Evolutionary conservation across 2,113 vertebrate species (phyloP).

Genomic region (Stigmatopora argus): DNA sequence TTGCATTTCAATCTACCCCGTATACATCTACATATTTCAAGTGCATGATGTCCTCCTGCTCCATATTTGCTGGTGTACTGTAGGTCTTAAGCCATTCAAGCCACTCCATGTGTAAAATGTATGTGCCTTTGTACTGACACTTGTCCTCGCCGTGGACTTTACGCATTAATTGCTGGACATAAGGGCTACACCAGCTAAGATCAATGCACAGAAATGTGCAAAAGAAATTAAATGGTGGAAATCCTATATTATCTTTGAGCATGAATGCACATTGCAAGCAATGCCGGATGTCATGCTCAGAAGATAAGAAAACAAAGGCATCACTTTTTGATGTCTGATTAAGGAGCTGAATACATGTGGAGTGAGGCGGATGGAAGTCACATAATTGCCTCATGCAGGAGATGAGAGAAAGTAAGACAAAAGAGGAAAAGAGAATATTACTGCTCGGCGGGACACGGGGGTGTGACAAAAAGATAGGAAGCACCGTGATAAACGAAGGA

Average conservation of each 20-base stretch:
- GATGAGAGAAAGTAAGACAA: constrained; percentile 33
- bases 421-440: constrained; percentile 35
- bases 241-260: neutral
- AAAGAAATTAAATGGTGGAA: neutral
- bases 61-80: neutral
- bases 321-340: constrained; percentile 5
- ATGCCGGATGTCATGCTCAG: neutral
- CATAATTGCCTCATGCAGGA: constrained; percentile 38
- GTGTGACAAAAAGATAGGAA: constrained; percentile 49
- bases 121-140: neutral
- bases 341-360: constrained; percentile 1
- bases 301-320: neutral
- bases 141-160: constrained; percentile 57
- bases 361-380: constrained; percentile 18
- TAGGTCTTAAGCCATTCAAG: neutral
- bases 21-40: neutral
- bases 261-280: neutral
- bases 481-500: constrained; percentile 37
- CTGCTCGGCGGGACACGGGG: constrained; percentile 26
- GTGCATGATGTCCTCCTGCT: neutral
- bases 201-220: neutral
- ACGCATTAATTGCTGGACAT: constrained; percentile 27
- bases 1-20: neutral
- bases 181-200: neutral
- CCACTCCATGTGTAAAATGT: neutral